Base-by-base conservation (phyloP, 1,140 invertebrate genomes). In the Drosophila melanica region DNA sequence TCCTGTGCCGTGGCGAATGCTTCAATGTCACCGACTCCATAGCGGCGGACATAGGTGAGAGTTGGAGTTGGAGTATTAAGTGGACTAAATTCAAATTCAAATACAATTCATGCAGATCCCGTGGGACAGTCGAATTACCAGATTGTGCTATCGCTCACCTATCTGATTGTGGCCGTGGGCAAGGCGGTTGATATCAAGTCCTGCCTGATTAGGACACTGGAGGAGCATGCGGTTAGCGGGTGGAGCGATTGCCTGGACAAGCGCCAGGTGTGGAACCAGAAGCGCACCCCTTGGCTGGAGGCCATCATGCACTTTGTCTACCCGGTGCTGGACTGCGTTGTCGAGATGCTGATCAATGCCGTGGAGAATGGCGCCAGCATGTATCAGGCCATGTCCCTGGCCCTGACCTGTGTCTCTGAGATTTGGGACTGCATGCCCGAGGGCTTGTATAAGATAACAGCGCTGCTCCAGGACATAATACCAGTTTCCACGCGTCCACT, bases 251-350 rank as follows among this genome's bases (percentile, higher is more conserved):
- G 95, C 81, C 93, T 96, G 44, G 95, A 96, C 87, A 94, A 94
- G 82, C 92, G 95, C 70, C 95, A 96, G 93, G 96, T 97, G 1
- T 97, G 96, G 96, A 96, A 96, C 92, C 95, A 96, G 81, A 94
- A 94, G 33, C 93, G 95, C 27, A 95, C 95, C 27, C 93, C 95
- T 0, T 97, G 96, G 96, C 91, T 96, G 51, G 94, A 95, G 62
- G 95, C 95, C 4, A 92, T 96, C 11, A 86, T 96, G 63, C 93
- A 94, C 18, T 93, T 95, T 6, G 92, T 95, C 0, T 93, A 94
- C 3, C 93, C 94, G 0, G 91, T 94, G 1, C 92, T 96, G 30
- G 91, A 93, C 30, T 94, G 95, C 10, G 93, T 96, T 11, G 94
- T 94, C 0, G 92, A 94, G 16, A 94, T 94, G 59, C 92, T 96